Conservation (phyloP, 2,888 invertebrate species). For the Poecilobothrus nobilitatus region DNA sequence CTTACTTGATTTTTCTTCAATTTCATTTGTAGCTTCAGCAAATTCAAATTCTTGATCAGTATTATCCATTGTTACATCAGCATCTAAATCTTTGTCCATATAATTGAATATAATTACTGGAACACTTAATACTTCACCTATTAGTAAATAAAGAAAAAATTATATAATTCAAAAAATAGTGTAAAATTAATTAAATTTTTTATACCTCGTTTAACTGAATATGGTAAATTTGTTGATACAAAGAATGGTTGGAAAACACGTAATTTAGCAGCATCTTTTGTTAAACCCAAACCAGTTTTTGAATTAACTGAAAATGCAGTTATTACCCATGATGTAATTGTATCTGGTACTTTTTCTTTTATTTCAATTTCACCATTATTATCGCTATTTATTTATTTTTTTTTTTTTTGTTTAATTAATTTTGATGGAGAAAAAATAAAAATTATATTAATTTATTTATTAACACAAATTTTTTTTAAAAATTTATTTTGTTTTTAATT, state of each 20-base stretch:
- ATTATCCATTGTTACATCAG: constrained; percentile 78
- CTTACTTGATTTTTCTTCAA: constrained; percentile 62
- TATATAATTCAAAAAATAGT: neutral
- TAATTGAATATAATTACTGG: constrained; percentile 86
- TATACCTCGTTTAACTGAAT: constrained; percentile 75
- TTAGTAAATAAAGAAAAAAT: neutral
- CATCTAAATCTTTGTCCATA: constrained; percentile 63
- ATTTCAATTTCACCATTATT: constrained; percentile 47
- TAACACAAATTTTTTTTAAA: neutral
- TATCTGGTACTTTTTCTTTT: constrained; percentile 63
- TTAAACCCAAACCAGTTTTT: constrained; percentile 65
- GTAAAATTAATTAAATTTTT: neutral
- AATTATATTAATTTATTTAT: constrained; percentile 5
- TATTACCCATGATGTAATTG: constrained; percentile 77
- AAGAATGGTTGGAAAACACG: constrained; percentile 77
- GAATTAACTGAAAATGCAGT: constrained; percentile 75
- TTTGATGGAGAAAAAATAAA: neutral
- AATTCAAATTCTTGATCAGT: constrained; percentile 71
- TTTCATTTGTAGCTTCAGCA: constrained; percentile 67
- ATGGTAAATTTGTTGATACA: constrained; percentile 78
- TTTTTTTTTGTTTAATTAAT: no score
- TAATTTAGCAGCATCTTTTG: constrained; percentile 57
- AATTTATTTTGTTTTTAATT: neutral
- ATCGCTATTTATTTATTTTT: constrained; percentile 27
- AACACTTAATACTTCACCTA: constrained; percentile 81